Percentiles rank a stretch among this genome's conserved stretches.
Evolutionary conservation across 2,797 vertebrate species (phyloP).

Genomic region (Sciurus vulgaris): DNA sequence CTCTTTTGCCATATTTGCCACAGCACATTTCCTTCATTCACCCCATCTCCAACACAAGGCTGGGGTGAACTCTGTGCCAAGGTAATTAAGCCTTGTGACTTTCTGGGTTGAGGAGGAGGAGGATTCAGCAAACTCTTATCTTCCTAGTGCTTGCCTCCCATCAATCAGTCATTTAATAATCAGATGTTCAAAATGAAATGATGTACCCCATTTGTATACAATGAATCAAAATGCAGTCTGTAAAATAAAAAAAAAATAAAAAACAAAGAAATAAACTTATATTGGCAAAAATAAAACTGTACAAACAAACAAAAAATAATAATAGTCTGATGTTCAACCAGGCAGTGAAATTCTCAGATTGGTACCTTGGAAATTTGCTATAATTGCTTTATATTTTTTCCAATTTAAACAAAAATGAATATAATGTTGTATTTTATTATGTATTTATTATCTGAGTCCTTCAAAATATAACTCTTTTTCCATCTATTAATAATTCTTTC

Average conservation of each 20-base stretch:
- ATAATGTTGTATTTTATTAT: neutral
- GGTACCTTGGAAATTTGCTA: constrained; percentile 8
- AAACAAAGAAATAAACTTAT: too few relatives aligned
- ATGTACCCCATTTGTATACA: too few relatives aligned
- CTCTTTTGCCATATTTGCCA: neutral
- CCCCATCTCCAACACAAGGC: neutral
- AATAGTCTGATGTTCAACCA: neutral
- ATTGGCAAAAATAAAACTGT: too few relatives aligned
- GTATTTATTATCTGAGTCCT: constrained; percentile 4
- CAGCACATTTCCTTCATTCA: neutral
- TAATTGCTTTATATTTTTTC: constrained; percentile 4
- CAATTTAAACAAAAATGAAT: constrained; percentile 10
- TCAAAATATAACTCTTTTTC: neutral
- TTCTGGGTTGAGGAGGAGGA: neutral
- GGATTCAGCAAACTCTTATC: neutral
- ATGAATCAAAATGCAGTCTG: too few relatives aligned
- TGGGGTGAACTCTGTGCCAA: neutral
- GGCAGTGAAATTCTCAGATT: neutral
- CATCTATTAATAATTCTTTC: neutral
- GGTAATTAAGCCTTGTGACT: neutral
- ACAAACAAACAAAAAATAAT: neutral
- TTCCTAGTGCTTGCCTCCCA: neutral
- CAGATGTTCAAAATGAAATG: neutral
- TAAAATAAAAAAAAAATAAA: too few relatives aligned
- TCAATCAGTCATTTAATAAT: neutral